Evolutionary conservation across 2,113 vertebrate species (phyloP).

Genomic region (Acrocephalus arundinaceus): DNA sequence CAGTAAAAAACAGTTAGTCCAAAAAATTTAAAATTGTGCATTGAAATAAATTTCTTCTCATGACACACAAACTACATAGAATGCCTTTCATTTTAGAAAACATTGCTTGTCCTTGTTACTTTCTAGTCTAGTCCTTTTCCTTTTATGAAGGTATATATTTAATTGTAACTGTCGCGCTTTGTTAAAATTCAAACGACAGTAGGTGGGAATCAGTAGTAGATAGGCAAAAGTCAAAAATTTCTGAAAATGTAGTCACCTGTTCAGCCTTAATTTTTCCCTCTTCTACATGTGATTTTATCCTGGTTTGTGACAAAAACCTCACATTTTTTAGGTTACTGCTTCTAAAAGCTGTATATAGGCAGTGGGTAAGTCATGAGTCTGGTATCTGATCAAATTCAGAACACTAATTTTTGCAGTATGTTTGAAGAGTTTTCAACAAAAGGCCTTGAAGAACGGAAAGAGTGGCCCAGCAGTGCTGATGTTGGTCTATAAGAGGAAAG

Average conservation of each 20-base stretch:
- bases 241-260: background rate
- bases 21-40: background rate
- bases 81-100: background rate
- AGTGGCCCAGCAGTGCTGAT: background rate
- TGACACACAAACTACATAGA: background rate
- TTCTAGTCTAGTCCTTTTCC: background rate
- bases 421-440: background rate
- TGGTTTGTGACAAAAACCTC: background rate
- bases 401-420: background rate
- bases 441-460: background rate
- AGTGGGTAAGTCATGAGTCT: accelerated
- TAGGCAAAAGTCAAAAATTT: background rate
- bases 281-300: background rate
- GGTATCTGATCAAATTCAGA: background rate
- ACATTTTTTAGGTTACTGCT: background rate
- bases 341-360: background rate
- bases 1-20: background rate
- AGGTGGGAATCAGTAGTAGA: background rate
- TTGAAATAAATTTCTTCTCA: background rate
- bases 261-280: background rate
- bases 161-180: background rate
- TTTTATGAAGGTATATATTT: background rate
- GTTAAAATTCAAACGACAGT: background rate
- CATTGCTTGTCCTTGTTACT: background rate
- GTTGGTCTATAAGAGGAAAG: background rate